Evolutionary conservation across 2,113 vertebrate species (phyloP).

Genomic region (Cinclus cinclus): DNA sequence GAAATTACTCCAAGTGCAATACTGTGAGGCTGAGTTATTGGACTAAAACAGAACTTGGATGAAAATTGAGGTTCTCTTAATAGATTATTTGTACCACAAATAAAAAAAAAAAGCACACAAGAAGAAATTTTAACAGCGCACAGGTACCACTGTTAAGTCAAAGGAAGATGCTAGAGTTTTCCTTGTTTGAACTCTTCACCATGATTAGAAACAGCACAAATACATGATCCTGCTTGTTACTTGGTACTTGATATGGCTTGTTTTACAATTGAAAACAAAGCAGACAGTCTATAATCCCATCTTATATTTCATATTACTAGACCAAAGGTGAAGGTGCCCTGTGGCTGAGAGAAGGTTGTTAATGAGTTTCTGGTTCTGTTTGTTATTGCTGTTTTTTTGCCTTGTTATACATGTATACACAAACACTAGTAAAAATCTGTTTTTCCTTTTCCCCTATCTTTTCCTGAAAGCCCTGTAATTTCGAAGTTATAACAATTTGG

Average conservation of each 20-base stretch:
- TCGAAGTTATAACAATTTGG: accelerated
- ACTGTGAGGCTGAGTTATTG: neutral
- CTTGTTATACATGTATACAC: neutral
- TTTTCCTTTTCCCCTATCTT: neutral
- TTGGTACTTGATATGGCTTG: neutral
- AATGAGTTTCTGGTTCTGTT: neutral
- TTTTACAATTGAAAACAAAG: neutral
- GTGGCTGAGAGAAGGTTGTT: accelerated
- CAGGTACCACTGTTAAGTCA: neutral
- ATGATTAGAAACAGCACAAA: neutral
- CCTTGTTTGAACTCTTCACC: neutral
- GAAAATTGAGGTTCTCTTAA: neutral
- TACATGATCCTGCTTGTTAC: too few species aligned
- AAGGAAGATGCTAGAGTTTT: neutral
- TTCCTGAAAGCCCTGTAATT: neutral
- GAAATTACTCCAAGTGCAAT: neutral
- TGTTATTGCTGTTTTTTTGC: neutral
- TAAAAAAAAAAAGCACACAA: neutral
- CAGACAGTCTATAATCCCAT: neutral
- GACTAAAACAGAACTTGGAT: neutral
- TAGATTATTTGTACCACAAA: neutral
- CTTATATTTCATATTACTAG: neutral
- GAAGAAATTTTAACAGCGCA: neutral
- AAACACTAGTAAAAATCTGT: neutral
- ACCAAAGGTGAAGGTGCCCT: too few species aligned